Evolutionary conservation across 2,888 invertebrate genomes (phyloP), one percentile per base, ranked within the genome.

Genomic region (Brachyptera risi): DNA sequence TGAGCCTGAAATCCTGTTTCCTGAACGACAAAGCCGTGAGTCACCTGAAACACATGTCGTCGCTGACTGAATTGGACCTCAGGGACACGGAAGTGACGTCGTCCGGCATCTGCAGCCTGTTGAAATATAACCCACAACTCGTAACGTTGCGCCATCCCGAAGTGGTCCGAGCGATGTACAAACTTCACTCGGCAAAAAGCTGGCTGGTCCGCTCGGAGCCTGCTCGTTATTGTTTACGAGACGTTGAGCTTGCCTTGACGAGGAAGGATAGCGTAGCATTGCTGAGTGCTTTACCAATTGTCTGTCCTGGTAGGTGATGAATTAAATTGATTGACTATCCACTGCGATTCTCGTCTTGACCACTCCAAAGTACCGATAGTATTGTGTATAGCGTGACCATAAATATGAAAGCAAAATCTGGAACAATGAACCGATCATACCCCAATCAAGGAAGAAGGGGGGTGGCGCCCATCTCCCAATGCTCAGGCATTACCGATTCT

Each of bases 41-140:
- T 1, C 62, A 63, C 27, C 58, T 67, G 49, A 67, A 66, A 42
- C 61, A 61, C 23, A 56, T 67, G 9, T 56, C 63, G n/a, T 57
- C 57, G 9, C 49, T 67, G n/a, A 56, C 62, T 15, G 67, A 67
- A 35, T 23, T 67, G 7, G 67, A 67, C 56, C 60, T 67, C 15
- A 58, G 67, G 17, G 66, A 67, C 40, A 67, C 67, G 1, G 67
- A 67, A 51, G 67, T 67, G 7, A 65, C 67, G 11, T 57, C 61
- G 13, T 58, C 59, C 17, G 67, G 67, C 1, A 57, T 67, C 7
- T 58, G 61, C 26, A 62, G 61, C 19, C 62, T 67, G 2, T 54
- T 67, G 15, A 62, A 63, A 42, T 56, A 59, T 44, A 67, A 67
- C 51, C 67, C 67, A 3, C 67, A 67, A 31, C 62, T 67, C 23